Conservation (phyloP, 2,797 vertebrate species). For the Lemur catta region DNA sequence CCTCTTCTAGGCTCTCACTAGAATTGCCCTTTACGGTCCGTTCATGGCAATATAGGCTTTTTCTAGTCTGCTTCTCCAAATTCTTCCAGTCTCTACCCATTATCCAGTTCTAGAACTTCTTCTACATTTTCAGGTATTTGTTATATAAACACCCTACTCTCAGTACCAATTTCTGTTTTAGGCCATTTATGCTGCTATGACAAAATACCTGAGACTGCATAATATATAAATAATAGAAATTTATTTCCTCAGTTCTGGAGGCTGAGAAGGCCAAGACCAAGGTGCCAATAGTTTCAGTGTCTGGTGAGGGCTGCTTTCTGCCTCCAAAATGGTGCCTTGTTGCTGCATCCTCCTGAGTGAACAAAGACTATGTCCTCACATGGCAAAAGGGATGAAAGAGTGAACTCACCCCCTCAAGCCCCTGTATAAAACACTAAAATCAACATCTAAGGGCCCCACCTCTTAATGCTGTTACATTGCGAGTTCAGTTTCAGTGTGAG, state of each 20-base stretch:
- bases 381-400: not conserved
- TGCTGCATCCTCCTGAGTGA: not conserved
- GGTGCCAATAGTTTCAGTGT: not conserved
- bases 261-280: not conserved
- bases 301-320: not conserved
- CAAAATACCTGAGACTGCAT: not conserved
- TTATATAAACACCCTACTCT: not conserved
- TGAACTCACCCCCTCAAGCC: too few relatives aligned
- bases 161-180: not conserved
- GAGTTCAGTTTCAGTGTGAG: not conserved
- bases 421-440: not conserved
- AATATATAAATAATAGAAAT: not conserved
- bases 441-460: not conserved
- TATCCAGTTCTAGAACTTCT: not conserved
- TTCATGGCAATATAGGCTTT: not conserved
- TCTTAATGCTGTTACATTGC: not conserved
- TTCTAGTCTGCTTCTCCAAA: not conserved
- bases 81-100: not conserved
- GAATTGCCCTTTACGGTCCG: not conserved
- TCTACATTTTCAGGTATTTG: not conserved
- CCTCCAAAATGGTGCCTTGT: not conserved
- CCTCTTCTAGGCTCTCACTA: not conserved
- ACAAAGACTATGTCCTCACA: not conserved
- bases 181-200: not conserved
- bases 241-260: not conserved